Conservation (phyloP, 35 echinoderm and acorn worm genomes). For the Ptychodera flava region DNA sequence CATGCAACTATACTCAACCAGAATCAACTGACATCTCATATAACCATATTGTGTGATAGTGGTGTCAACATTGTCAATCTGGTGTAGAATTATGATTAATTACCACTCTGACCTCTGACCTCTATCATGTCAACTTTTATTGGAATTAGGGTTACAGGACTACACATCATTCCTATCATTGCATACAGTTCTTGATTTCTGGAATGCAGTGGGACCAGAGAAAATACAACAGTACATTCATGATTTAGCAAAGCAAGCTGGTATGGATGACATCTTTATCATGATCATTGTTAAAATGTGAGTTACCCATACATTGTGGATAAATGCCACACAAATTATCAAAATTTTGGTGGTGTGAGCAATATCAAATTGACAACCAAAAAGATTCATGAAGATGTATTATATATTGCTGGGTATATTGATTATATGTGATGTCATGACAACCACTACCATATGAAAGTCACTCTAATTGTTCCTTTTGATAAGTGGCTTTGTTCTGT, state of each 20-base stretch:
- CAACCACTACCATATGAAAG: too few relatives aligned
- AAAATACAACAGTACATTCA: slow-evolving; percentile 38
- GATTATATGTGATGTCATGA: not conserved
- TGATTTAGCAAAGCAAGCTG: slow-evolving; percentile 41
- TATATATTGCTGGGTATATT: not conserved
- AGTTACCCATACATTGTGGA: not conserved
- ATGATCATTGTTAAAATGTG: too few relatives aligned
- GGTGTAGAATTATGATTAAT: too few relatives aligned
- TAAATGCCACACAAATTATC: not conserved
- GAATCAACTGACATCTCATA: too few relatives aligned
- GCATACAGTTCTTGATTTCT: slow-evolving; percentile 63
- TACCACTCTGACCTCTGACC: too few relatives aligned
- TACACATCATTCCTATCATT: slow-evolving; percentile 65
- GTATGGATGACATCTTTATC: slow-evolving; percentile 18
- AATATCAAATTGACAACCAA: not conserved
- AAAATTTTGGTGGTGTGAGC: not conserved
- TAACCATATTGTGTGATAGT: too few relatives aligned
- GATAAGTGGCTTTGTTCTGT: too few relatives aligned
- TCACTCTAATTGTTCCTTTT: too few relatives aligned
- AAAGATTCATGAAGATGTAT: not conserved
- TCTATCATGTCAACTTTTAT: too few relatives aligned
- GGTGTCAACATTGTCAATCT: too few relatives aligned
- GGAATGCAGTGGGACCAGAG: slow-evolving; percentile 45
- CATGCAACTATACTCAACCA: too few relatives aligned
- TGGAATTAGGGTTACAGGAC: slow-evolving; percentile 67